These are phyloP conservation scores for Myotis lucifugus DNA, from an alignment of 2,113 vertebrate genomes.

Conservation along the genomic window DNA sequence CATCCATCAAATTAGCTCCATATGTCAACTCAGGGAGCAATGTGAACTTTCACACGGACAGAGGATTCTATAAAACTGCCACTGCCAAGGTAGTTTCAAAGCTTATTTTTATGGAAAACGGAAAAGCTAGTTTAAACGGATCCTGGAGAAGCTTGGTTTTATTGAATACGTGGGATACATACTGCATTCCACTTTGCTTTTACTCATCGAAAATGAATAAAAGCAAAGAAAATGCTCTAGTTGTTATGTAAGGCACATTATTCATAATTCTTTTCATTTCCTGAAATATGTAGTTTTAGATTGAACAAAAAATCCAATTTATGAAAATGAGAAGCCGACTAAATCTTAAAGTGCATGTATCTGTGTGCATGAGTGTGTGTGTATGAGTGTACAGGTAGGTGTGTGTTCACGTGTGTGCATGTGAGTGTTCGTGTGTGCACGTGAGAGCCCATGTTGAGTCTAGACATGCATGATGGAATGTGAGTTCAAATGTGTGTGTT, in stretches of 20 bases:
- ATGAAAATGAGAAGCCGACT: background rate
- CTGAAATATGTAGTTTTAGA: background rate
- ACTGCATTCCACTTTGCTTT: background rate
- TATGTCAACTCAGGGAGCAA: conserved; percentile 52
- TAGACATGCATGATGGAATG: no score
- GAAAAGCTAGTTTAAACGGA: conserved; percentile 51
- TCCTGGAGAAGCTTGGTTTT: background rate
- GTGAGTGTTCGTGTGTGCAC: background rate
- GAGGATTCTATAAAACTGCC: conserved; percentile 35
- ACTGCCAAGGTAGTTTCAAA: conserved; percentile 43
- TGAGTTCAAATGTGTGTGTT: background rate
- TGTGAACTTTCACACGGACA: background rate
- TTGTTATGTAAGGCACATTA: background rate
- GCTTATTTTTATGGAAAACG: conserved; percentile 56
- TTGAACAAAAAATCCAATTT: background rate
- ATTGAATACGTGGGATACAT: background rate
- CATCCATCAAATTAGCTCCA: conserved; percentile 72
- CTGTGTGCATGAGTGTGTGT: no score
- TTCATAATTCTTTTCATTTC: background rate
- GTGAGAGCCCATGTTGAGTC: rapidly evolving
- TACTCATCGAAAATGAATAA: background rate
- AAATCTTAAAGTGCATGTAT: background rate
- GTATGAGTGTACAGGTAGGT: background rate
- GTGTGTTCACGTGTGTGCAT: background rate
- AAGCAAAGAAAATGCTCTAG: background rate